A percentile compares a stretch with the other conserved stretches of the same genome.
Evolutionary conservation across 2,888 invertebrate genomes (phyloP).

Genomic region (Tenthredo livida): DNA sequence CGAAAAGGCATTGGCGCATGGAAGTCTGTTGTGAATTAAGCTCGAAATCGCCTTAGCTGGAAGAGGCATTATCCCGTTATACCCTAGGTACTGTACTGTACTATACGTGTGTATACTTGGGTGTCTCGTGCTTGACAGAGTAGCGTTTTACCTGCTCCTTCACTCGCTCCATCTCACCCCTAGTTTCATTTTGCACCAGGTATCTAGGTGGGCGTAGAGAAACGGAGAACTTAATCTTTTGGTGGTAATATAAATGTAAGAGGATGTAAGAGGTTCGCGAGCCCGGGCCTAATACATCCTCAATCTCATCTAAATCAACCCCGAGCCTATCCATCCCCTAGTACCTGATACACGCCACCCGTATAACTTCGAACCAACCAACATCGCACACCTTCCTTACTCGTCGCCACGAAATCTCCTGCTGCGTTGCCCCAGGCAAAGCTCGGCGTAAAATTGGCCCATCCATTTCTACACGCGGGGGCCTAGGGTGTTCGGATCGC

Average conservation of each 20-base stretch:
- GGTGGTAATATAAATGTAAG: slow-evolving; percentile 30
- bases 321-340: slow-evolving; percentile 32
- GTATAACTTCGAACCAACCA: background rate
- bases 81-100: background rate
- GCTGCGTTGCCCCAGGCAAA: slow-evolving; percentile 57
- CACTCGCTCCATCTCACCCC: background rate
- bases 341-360: slow-evolving; percentile 22
- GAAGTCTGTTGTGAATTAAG: slow-evolving; percentile 49
- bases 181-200: background rate
- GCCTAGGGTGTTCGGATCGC: slow-evolving; percentile 57
- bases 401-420: slow-evolving; percentile 44
- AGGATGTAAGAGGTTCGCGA: slow-evolving; percentile 21
- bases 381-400: slow-evolving; percentile 1
- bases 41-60: slow-evolving; percentile 49
- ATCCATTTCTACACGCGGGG: slow-evolving; percentile 71
- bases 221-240: slow-evolving; percentile 38
- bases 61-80: slow-evolving; percentile 39
- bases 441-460: slow-evolving; percentile 74
- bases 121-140: background rate
- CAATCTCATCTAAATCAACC: slow-evolving; percentile 63
- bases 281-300: slow-evolving; percentile 60
- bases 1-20: slow-evolving; percentile 40
- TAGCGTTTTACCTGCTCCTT: background rate
- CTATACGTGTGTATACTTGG: background rate
- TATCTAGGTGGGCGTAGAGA: background rate